Evolutionary conservation across 2,113 vertebrate species (phyloP).

Genomic region (Rhinichthys klamathensis): DNA sequence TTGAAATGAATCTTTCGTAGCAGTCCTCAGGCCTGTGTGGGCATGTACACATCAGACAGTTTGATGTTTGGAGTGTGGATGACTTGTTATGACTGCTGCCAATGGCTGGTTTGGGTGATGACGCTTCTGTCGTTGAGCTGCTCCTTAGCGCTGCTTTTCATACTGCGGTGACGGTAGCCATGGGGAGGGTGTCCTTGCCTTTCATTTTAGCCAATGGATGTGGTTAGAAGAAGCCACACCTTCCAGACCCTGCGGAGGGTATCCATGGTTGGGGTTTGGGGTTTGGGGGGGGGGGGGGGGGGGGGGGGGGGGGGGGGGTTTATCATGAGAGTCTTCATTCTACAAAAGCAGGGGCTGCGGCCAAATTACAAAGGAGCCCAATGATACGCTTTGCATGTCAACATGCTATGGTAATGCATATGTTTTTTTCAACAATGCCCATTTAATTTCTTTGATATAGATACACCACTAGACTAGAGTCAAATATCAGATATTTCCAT

Average conservation of each 20-base stretch:
- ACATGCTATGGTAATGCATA: background rate
- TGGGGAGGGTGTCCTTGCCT: constrained; percentile 31
- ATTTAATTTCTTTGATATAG: background rate
- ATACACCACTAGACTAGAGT: background rate
- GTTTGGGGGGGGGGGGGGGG: too few species aligned
- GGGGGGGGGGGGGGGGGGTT: too few species aligned
- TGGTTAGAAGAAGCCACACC: constrained; percentile 32
- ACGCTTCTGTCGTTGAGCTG: constrained; percentile 48
- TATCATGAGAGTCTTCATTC: background rate
- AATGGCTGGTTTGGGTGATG: constrained; percentile 42
- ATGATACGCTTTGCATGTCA: background rate
- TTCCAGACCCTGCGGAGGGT: background rate
- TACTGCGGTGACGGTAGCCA: constrained; percentile 23
- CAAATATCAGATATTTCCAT: background rate
- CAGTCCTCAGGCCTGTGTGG: constrained; percentile 1
- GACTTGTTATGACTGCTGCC: constrained; percentile 38
- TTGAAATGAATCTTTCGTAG: constrained; percentile 8
- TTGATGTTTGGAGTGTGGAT: background rate
- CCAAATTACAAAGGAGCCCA: background rate
- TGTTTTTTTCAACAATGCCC: background rate
- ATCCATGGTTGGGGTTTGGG: background rate
- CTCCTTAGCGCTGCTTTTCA: constrained; percentile 44
- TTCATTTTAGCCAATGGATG: constrained; percentile 24
- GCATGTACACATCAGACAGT: background rate
- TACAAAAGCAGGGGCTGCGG: background rate